Evolutionary conservation across 2,113 vertebrate genomes (phyloP).

Genomic region (Furnarius figulus): DNA sequence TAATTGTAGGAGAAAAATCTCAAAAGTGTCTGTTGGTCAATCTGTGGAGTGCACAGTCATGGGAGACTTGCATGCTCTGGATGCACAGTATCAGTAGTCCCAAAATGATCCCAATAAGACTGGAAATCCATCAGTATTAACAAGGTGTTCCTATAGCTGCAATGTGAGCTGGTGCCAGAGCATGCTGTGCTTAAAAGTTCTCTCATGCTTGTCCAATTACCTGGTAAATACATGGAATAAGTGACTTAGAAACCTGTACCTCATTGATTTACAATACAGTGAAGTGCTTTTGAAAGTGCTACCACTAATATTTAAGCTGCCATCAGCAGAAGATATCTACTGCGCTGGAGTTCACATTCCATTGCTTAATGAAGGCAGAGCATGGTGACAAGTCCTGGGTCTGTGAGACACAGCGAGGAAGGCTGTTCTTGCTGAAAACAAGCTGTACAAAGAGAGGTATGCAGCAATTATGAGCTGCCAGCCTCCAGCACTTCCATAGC

Average conservation of each 20-base stretch:
- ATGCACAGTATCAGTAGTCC: background rate
- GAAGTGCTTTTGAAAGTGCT: background rate
- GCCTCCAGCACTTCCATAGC: background rate
- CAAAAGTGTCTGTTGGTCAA: background rate
- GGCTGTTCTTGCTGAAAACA: background rate
- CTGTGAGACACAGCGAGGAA: accelerated
- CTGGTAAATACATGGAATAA: background rate
- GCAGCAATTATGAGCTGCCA: background rate
- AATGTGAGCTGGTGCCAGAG: background rate
- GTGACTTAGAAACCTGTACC: background rate
- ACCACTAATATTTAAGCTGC: background rate
- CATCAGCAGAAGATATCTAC: background rate
- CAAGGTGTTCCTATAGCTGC: background rate
- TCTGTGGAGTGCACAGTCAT: background rate
- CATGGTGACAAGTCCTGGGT: background rate
- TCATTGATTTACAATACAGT: background rate
- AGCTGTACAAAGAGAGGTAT: background rate
- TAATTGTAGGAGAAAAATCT: background rate
- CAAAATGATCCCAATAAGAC: background rate
- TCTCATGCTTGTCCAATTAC: background rate
- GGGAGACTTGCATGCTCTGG: background rate
- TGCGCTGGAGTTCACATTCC: background rate
- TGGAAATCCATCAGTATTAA: background rate
- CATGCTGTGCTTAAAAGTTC: background rate
- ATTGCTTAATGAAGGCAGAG: background rate